Conservation (phyloP, 2,797 vertebrate genomes). For the Eulemur mongoz region DNA sequence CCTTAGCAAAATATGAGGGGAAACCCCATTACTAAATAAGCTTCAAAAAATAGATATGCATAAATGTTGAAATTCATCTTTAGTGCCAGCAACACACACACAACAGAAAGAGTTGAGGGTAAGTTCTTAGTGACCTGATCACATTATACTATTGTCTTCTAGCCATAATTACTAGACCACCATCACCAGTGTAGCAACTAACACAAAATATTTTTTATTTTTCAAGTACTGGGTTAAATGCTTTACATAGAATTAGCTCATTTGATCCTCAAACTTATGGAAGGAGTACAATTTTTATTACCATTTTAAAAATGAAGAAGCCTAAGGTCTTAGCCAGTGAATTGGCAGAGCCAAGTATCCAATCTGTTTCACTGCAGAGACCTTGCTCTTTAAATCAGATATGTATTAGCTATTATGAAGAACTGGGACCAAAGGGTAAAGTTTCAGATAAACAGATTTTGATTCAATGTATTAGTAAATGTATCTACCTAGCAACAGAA, state of each 20-base stretch:
- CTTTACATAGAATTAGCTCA: background rate
- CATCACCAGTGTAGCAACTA: background rate
- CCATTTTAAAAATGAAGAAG: constrained; percentile 5
- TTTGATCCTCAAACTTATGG: background rate
- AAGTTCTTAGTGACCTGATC: background rate
- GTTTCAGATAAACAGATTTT: constrained; percentile 33
- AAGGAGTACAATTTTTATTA: background rate
- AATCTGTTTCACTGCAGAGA: background rate
- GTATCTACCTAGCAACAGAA: constrained; percentile 4
- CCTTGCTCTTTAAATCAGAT: background rate
- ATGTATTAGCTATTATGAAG: background rate
- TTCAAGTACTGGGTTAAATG: background rate
- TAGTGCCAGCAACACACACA: background rate
- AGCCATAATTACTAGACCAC: background rate
- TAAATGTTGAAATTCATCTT: background rate
- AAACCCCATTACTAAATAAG: background rate
- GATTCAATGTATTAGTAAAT: constrained; percentile 10
- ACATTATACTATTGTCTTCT: background rate
- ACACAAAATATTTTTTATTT: background rate
- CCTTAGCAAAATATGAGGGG: background rate
- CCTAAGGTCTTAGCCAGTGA: background rate
- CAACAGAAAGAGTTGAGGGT: background rate
- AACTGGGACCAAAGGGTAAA: background rate
- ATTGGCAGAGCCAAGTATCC: background rate
- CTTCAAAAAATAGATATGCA: constrained; percentile 10